Conservation (phyloP, 1,140 invertebrate genomes). For the Drosophila trapezifrons region DNA sequence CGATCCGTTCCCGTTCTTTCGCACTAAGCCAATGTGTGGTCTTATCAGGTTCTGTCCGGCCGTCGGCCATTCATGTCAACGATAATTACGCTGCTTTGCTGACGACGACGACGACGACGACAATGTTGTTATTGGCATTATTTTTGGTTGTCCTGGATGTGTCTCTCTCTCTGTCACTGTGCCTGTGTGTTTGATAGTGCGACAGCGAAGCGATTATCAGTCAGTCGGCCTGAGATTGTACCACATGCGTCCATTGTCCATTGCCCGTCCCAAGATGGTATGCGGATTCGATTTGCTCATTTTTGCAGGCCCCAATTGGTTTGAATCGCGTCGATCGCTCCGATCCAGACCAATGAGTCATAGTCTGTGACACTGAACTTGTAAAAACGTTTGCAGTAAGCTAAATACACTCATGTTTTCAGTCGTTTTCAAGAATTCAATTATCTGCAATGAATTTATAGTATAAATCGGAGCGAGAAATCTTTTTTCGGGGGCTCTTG, state of each 20-base stretch:
- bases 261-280: slow-evolving; percentile 5
- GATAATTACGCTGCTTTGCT: slow-evolving; percentile 22
- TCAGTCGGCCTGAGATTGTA: slow-evolving; percentile 24
- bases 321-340: background rate
- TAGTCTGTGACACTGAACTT: slow-evolving; percentile 9
- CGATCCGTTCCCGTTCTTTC: slow-evolving; percentile 2
- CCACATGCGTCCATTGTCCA: slow-evolving; percentile 6
- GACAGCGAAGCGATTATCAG: slow-evolving; percentile 33
- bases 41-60: slow-evolving; percentile 27
- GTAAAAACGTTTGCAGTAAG: background rate
- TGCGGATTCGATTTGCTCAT: slow-evolving; percentile 1
- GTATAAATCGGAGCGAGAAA: background rate
- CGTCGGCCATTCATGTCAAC: slow-evolving; percentile 26
- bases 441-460: background rate
- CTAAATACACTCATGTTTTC: background rate
- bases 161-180: background rate
- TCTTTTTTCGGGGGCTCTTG: background rate
- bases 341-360: slow-evolving; percentile 12
- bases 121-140: slow-evolving; percentile 34
- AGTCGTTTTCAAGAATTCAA: background rate
- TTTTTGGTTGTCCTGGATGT: slow-evolving; percentile 23
- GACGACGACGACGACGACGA: background rate
- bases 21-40: slow-evolving; percentile 22
- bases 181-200: slow-evolving; percentile 12
- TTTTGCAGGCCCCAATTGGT: slow-evolving; percentile 10